These are phyloP conservation scores for Agraylea sexmaculata DNA, from an alignment of 1,140 invertebrate genomes.

Conservation along the genomic window DNA sequence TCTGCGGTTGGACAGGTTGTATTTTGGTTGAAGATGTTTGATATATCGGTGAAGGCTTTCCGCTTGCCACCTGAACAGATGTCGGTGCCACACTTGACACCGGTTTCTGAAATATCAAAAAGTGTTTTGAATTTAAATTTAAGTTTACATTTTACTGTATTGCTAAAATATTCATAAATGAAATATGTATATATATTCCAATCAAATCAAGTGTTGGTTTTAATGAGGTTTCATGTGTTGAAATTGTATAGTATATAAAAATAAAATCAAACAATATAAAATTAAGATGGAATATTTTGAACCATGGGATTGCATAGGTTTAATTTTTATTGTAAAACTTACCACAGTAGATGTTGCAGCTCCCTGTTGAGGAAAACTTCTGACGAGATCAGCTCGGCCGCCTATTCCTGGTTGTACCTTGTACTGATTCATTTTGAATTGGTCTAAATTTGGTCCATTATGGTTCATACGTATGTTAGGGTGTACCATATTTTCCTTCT, in stretches of 20 bases:
- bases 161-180: constrained; percentile 5
- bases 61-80: constrained; percentile 46
- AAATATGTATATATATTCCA: no score
- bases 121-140: neutral
- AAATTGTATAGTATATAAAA: no score
- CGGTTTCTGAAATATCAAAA: constrained; percentile 48
- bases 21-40: constrained; percentile 71
- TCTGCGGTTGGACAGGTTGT: constrained; percentile 67
- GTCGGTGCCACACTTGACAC: constrained; percentile 73
- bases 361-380: constrained; percentile 25
- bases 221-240: no score
- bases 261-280: no score
- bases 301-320: neutral
- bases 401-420: constrained; percentile 11
- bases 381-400: constrained; percentile 28
- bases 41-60: constrained; percentile 64
- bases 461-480: constrained; percentile 12
- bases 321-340: constrained; percentile 2
- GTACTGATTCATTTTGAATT: constrained; percentile 15
- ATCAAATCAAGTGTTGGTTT: no score
- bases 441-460: constrained; percentile 8
- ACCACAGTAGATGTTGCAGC: constrained; percentile 28
- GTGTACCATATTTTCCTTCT: constrained; percentile 40
- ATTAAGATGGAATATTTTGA: no score
- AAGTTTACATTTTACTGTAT: neutral